A percentile compares a stretch with the other conserved stretches of the same genome.
Conservation (phyloP, 2,888 invertebrate species). For the Prosopocoilus inquinatus region DNA sequence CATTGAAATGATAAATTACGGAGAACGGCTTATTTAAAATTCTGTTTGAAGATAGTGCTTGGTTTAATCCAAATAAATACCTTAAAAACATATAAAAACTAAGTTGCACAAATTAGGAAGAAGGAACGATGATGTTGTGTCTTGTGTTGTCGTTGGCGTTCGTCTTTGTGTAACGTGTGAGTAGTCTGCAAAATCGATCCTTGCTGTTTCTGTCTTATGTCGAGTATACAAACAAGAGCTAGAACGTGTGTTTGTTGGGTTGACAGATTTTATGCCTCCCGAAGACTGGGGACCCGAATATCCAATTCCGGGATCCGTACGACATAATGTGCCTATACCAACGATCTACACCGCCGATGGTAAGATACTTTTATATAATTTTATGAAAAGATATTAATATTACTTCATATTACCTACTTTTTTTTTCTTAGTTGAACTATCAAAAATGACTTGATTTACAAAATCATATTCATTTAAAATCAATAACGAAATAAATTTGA, state of each 20-base stretch:
- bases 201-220: slow-evolving; percentile 3
- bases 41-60: too few species aligned
- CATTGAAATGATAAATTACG: too few species aligned
- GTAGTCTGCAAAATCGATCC: not conserved
- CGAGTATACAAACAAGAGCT: slow-evolving; percentile 26
- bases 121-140: not conserved
- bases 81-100: too few species aligned
- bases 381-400: not conserved
- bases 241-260: slow-evolving; percentile 35
- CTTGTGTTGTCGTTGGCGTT: not conserved
- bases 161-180: too few species aligned
- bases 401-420: not conserved
- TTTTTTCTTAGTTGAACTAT: not conserved
- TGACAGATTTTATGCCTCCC: slow-evolving; percentile 50
- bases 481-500: too few species aligned
- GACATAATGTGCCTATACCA: slow-evolving; percentile 73
- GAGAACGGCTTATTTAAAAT: too few species aligned
- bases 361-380: slow-evolving; percentile 39
- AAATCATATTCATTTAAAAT: too few species aligned
- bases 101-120: too few species aligned
- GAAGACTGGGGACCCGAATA: slow-evolving; percentile 67
- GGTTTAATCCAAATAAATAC: too few species aligned
- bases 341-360: slow-evolving; percentile 77
- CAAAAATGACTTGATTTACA: not conserved
- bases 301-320: slow-evolving; percentile 53